These are phyloP conservation scores for Nannoperca obscura DNA, from an alignment of 2,797 vertebrate species.

Conservation along the genomic window DNA sequence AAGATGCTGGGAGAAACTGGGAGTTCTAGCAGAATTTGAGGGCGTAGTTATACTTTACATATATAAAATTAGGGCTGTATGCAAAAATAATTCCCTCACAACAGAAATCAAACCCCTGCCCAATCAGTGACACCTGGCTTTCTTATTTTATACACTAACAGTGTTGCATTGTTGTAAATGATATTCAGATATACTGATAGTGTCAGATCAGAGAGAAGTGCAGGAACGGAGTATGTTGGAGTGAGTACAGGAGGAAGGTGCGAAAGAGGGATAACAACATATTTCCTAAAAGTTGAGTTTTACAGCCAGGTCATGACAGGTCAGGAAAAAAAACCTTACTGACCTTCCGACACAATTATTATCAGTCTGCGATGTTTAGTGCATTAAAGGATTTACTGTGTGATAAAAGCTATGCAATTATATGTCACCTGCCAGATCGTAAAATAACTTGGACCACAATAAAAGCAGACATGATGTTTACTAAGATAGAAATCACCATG, in stretches of 20 bases:
- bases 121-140: not conserved
- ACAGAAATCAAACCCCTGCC: not conserved
- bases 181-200: not conserved
- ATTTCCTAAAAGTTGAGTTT: slow-evolving; percentile 1
- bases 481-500: not conserved
- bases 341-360: not conserved
- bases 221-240: not conserved
- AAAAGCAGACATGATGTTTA: not conserved
- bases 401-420: not conserved
- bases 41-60: not conserved
- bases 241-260: not conserved
- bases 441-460: not conserved
- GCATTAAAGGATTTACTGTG: not conserved
- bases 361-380: not conserved
- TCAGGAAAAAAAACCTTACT: not conserved
- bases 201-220: not conserved
- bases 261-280: not conserved
- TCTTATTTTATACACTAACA: not conserved
- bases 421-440: not conserved
- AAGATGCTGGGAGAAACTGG: too few species aligned
- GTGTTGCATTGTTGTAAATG: not conserved
- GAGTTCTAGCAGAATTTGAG: too few species aligned
- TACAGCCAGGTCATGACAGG: not conserved
- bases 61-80: too few species aligned
- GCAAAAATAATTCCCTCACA: not conserved